A percentile compares a stretch with the other conserved stretches of the same genome.
phyloP scores from a whole-genome alignment of 37 sponge, comb jelly and placozoan genomes.

The Lycopodina hypogea region DNA sequence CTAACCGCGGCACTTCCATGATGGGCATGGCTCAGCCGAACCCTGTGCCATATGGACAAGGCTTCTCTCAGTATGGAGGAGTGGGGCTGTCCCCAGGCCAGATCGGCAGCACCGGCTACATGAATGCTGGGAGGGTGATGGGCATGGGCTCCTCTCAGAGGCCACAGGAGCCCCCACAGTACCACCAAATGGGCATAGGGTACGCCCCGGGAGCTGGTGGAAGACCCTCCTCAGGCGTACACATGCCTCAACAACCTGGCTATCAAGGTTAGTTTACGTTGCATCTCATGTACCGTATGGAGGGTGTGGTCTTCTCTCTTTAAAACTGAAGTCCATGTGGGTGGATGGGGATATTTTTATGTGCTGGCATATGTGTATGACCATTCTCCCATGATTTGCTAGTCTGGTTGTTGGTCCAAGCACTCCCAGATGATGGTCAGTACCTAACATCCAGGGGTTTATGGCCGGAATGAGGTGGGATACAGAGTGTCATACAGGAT shows the following conservation, averaged over 20 bases:
- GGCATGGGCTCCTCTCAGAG: not conserved
- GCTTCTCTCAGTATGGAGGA: not conserved
- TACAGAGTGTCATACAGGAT: too few relatives aligned
- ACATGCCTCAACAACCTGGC: not conserved
- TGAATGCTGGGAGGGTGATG: not conserved
- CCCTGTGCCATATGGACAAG: conserved; percentile 1
- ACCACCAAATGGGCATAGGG: not conserved
- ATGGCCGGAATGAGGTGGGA: too few relatives aligned
- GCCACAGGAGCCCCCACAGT: not conserved
- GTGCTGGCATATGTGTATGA: too few relatives aligned
- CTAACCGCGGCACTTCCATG: not conserved
- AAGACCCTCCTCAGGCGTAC: not conserved
- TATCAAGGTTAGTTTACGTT: not conserved
- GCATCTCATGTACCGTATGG: too few relatives aligned
- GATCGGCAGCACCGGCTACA: not conserved
- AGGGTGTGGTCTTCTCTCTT: too few relatives aligned
- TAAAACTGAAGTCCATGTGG: too few relatives aligned
- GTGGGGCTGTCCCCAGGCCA: not conserved
- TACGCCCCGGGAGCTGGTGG: not conserved
- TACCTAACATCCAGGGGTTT: too few relatives aligned
- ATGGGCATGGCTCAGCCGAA: not conserved
- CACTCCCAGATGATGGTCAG: too few relatives aligned
- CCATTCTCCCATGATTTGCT: too few relatives aligned
- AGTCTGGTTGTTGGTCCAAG: too few relatives aligned
- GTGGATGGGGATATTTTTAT: too few relatives aligned